Evolutionary conservation across 2,888 invertebrate species (phyloP).

Genomic region (Drosophila mulleri): DNA sequence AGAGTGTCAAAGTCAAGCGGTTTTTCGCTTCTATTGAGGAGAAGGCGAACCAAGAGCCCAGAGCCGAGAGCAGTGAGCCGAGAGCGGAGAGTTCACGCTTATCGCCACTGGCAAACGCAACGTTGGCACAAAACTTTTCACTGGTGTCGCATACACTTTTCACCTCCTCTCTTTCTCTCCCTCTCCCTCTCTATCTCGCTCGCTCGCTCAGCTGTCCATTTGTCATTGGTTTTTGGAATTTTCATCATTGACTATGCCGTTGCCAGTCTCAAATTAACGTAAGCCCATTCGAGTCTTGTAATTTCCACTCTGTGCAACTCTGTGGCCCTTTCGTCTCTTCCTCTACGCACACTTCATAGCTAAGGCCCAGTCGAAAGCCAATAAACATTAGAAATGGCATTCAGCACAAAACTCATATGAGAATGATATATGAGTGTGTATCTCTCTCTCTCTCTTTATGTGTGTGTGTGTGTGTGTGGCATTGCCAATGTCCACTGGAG

Average conservation of each 20-base stretch:
- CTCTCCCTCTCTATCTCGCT: neutral
- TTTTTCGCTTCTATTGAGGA: slow-evolving; percentile 36
- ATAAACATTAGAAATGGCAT: slow-evolving; percentile 69
- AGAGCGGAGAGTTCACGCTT: slow-evolving; percentile 37
- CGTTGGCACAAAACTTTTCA: slow-evolving; percentile 74
- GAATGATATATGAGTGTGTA: slow-evolving; percentile 59
- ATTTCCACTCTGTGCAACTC: slow-evolving; percentile 17
- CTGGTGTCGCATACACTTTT: slow-evolving; percentile 53
- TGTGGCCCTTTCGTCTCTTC: neutral
- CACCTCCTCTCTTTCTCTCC: neutral
- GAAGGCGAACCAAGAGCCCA: neutral
- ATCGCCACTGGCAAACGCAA: slow-evolving; percentile 72
- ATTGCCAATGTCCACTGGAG: slow-evolving; percentile 37
- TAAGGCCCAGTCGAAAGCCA: slow-evolving; percentile 38
- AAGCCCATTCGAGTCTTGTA: slow-evolving; percentile 20
- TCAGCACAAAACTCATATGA: slow-evolving; percentile 57
- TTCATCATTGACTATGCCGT: slow-evolving; percentile 4
- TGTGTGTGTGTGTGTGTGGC: slow-evolving; percentile 3
- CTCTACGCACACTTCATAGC: slow-evolving; percentile 30
- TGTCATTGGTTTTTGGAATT: slow-evolving; percentile 6
- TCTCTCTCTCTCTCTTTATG: too few relatives aligned
- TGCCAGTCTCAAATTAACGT: slow-evolving; percentile 5
- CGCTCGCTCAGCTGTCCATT: neutral
- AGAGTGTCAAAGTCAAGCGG: slow-evolving; percentile 79
- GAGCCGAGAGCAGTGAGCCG: neutral